Evolutionary conservation across 2,797 vertebrate genomes (phyloP), one percentile per base, ranked within the genome.

Genomic region (Galagoides demidoff): DNA sequence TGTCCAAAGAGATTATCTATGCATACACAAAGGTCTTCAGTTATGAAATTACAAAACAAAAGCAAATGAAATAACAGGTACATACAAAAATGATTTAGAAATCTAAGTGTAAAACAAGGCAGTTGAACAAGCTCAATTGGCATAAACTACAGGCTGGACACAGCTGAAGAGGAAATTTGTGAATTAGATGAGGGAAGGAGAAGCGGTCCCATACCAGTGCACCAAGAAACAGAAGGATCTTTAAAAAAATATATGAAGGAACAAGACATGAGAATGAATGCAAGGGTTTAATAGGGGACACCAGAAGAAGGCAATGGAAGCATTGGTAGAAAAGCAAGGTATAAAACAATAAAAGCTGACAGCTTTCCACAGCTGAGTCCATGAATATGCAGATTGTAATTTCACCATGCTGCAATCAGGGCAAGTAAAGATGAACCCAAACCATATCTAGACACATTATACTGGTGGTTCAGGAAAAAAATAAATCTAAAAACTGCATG

Each of bases 21-120:
- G 63, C 5, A 82, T 82, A 52, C 19, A 55, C 20, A 70, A 11
- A 52, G 39, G 45, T 84, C n/a, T 10, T 87, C 39, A 85, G 22
- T 52, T 29, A 43, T 7, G 71, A 84, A 74, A 85, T 77, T 92
- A 63, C 8, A 88, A 79, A 59, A 43, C 10, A 93, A 85, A 82
- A 85, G 43, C 7, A 92, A 90, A 63, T 90, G 13, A 93, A 95
- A 39, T 68, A 39, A 84, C 29, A n/a, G 29, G 20, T 86, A 31
- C 34, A 23, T 70, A 11, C 37, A 70, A 70, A 70, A 70, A 70
- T 10, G 20, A 66, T 66, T 64, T 77, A 70, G 34, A 78, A 90
- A 71, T 81, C 7, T 70, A 73, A 57, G 89, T 64, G 45, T 92
- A 95, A 94, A 73, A n/a, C 37, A 39, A 0, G 63, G 52, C 55